Evolutionary conservation across 1,140 invertebrate genomes (phyloP), one percentile per base, ranked within the genome.

Genomic region (Melitaea cinxia): DNA sequence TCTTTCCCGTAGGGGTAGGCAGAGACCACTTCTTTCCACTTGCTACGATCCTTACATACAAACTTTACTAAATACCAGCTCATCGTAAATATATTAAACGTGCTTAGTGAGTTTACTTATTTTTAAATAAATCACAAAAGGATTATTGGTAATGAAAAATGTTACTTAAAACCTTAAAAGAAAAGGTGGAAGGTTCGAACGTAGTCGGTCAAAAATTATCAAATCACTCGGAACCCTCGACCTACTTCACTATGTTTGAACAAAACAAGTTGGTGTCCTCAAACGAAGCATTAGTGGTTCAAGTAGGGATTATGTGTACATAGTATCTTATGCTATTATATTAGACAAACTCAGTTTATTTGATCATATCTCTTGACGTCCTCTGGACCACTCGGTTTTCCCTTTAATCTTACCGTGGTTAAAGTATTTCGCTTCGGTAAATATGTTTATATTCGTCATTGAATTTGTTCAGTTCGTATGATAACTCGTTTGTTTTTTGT

Each of bases 281-380:
- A 82, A 85, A 77, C 76, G 78, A 68, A 78, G 72, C 78, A 75
- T 83, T 77, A 75, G 76, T 79, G 68, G 62, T 65, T 82, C 70
- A 78, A 87, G 83, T 82, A 73, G 75, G 76, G 77, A n/a, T 75
- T 49, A 49, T 85, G 83, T 85, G 79, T 84, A 72, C 78, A 77
- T 62, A 82, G 79, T 82, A 81, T 81, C 82, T 86, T 78, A 83
- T 82, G 78, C 79, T 89, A 89, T 89, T 89, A 89, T 89, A 85
- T 89, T 83, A 84, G 78, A 79, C 81, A 83, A 83, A 75, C 73
- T 68, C 70, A 73, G 71, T 77, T 75, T 89, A 78, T 89, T 89
- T 86, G 80, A 83, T 72, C 78, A 83, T 83, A 83, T 82, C 78
- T 85, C 70, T 83, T 77, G 77, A 80, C 77, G 81, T 82, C 75